phyloP scores from a whole-genome alignment of 2,888 invertebrate genomes.

The Sarcophaga variegata region DNA sequence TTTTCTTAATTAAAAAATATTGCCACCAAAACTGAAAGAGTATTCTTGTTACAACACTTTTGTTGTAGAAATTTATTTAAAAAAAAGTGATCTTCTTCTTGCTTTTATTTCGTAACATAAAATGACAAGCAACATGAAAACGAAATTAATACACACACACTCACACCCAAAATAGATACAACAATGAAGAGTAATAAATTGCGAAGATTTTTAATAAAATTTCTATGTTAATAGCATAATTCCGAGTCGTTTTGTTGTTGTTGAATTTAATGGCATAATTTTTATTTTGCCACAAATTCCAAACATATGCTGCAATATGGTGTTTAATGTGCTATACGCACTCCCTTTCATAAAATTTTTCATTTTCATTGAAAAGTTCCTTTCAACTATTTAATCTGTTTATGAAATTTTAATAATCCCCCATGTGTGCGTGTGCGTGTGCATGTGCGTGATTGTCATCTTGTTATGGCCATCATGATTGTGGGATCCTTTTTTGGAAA shows the following conservation, averaged over 20 bases:
- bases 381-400: constrained; percentile 19
- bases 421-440: not conserved
- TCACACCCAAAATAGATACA: not conserved
- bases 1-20: constrained; percentile 55
- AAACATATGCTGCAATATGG: constrained; percentile 6
- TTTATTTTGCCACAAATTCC: not conserved
- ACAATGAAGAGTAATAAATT: too few relatives aligned
- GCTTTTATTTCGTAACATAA: not conserved
- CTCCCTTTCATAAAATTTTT: not conserved
- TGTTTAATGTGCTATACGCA: not conserved
- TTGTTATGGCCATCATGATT: too few relatives aligned
- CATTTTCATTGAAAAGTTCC: constrained; percentile 5
- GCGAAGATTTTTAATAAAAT: not conserved
- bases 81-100: not conserved
- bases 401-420: constrained; percentile 46
- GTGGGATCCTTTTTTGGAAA: too few relatives aligned
- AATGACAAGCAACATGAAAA: not conserved
- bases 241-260: not conserved
- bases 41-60: too few relatives aligned
- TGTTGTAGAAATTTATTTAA: not conserved
- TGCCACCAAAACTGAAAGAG: constrained; percentile 6
- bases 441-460: too few relatives aligned
- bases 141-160: not conserved
- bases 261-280: not conserved
- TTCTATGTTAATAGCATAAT: not conserved